These are phyloP conservation scores for Chelonus formosanus DNA, from an alignment of 2,888 invertebrate genomes.

Conservation along the genomic window DNA sequence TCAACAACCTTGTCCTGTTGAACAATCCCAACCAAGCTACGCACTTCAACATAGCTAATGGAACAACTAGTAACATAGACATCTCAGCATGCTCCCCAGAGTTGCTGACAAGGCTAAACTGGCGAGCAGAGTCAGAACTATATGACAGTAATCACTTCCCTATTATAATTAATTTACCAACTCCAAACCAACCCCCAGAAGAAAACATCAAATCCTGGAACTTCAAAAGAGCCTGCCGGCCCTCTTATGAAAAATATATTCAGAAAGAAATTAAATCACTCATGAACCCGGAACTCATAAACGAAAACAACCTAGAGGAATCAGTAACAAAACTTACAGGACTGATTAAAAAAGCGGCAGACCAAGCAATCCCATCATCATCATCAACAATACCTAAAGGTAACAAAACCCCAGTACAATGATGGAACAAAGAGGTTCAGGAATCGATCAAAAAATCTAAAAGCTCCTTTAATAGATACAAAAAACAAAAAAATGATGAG, in stretches of 20 bases:
- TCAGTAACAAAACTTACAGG: no score
- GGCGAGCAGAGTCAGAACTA: background rate
- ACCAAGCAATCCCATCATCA: no score
- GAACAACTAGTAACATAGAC: slow-evolving; percentile 1
- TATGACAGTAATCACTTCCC: slow-evolving; percentile 18
- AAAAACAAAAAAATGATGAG: slow-evolving; percentile 26
- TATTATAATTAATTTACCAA: background rate
- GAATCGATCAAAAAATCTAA: slow-evolving; percentile 19
- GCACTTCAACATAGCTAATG: slow-evolving; percentile 10
- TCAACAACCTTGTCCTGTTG: background rate
- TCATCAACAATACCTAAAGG: background rate
- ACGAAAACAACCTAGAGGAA: no score
- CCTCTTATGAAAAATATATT: no score
- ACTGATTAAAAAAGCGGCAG: no score
- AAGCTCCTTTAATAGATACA: slow-evolving; percentile 32
- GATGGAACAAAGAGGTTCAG: slow-evolving; percentile 38
- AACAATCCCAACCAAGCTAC: slow-evolving; percentile 6
- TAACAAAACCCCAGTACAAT: slow-evolving; percentile 30
- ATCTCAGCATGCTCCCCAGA: background rate
- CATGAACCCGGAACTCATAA: no score
- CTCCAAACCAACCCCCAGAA: background rate
- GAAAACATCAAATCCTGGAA: no score
- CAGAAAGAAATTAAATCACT: no score
- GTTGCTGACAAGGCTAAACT: background rate
- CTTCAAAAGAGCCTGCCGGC: no score